These are phyloP conservation scores for Rhaphigaster nebulosa DNA, from an alignment of 2,888 invertebrate genomes.

Conservation along the genomic window DNA sequence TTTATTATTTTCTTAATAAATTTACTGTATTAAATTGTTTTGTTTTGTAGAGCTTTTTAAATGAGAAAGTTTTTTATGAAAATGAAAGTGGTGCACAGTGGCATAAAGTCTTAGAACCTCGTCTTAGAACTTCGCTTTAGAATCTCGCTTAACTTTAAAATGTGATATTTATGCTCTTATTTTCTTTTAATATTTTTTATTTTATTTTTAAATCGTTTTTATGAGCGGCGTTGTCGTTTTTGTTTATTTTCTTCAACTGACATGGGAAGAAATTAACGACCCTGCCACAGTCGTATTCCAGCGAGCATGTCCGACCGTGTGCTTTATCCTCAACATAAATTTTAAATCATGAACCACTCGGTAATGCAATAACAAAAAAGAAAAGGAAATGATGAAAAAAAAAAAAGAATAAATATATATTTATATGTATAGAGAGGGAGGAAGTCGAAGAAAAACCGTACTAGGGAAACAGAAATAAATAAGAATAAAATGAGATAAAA, in stretches of 20 bases:
- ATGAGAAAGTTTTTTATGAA: too few relatives aligned
- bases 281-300: background rate
- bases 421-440: background rate
- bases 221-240: background rate
- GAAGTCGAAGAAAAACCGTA: conserved; percentile 15
- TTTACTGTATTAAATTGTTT: too few relatives aligned
- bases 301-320: background rate
- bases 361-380: background rate
- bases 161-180: too few relatives aligned
- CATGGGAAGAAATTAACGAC: background rate
- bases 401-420: background rate
- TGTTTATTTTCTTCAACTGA: background rate
- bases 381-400: background rate
- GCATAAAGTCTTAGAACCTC: too few relatives aligned
- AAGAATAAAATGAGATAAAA: conserved; percentile 43
- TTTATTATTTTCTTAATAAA: too few relatives aligned
- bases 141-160: too few relatives aligned
- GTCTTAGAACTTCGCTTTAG: too few relatives aligned
- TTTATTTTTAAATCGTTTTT: background rate
- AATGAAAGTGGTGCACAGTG: too few relatives aligned
- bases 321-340: conserved; percentile 37
- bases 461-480: conserved; percentile 43
- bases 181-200: too few relatives aligned
- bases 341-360: conserved; percentile 26
- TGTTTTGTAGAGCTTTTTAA: too few relatives aligned